Evolutionary conservation across 2,113 vertebrate genomes (phyloP), one percentile per base, ranked within the genome.

Genomic region (Dermatemys mawii): DNA sequence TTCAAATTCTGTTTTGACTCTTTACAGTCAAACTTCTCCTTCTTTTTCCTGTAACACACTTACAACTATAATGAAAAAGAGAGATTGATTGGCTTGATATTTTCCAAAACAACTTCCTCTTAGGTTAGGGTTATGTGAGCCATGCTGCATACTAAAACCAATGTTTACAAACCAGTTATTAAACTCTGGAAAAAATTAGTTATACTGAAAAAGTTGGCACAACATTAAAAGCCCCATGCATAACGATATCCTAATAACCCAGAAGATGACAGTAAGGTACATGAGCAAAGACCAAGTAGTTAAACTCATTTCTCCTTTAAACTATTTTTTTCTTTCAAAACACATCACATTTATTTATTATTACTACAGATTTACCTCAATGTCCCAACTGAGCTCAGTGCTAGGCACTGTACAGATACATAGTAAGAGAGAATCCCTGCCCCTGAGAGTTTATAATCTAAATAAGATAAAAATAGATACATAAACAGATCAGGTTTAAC

Each of bases 111-210:
- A 14, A 32, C 55, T 93, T 53, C 32, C 88, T 49, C 27, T 92
- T 46, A 35, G 21, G 44, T 84, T 73, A 87, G 83, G 46, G 93
- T 2, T 78, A 19, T 49, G 6, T 48, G 79, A 38, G 19, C n/a
- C n/a, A 88, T 3, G 5, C 35, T 88, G 86, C 54, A 38, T 6
- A 63, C 44, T 24, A 93, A 83, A 96, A 90, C 4, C 78, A 49
- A 83, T 73, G 86, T 85, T 97, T 48, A 93, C 24, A 92, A 46
- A 41, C 67, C 94, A 95, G 32, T 57, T 55, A 84, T 73, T 96
- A 92, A 95, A 94, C 67, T 85, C 86, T 81, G 78, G 67, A 86
- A 95, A 75, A 89, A 84, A 93, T 22, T 94, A 93, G 67, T 83
- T 85, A 95, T 54, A 73, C 46, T 63, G 67, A 88, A 94, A 96